A percentile compares a stretch with the other conserved stretches of the same genome.
Evolutionary conservation across 2,888 invertebrate species (phyloP).

Genomic region (Agrypnus murinus): DNA sequence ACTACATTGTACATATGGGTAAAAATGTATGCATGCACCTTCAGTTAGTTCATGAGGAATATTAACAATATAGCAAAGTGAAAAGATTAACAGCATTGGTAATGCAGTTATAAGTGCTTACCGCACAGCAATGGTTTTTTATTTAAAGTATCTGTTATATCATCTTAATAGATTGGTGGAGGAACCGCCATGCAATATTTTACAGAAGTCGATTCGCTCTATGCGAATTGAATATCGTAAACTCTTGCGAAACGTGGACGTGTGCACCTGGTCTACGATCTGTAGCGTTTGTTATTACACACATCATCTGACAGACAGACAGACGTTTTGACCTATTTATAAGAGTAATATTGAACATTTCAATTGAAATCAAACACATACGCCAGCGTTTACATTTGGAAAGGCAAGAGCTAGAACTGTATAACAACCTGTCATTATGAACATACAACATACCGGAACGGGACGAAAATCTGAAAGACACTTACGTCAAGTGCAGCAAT

Average conservation of each 20-base stretch:
- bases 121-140: too few species aligned
- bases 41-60: too few species aligned
- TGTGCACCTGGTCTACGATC: constrained; percentile 6
- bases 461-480: constrained; percentile 13
- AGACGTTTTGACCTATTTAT: constrained; percentile 27
- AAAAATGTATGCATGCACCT: too few species aligned
- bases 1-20: too few species aligned
- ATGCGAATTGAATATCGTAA: constrained; percentile 23
- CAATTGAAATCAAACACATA: not conserved
- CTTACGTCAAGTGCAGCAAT: constrained; percentile 26
- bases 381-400: not conserved
- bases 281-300: constrained; percentile 10
- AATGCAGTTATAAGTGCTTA: too few species aligned
- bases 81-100: too few species aligned
- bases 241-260: constrained; percentile 10
- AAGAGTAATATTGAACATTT: constrained; percentile 6
- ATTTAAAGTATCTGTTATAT: too few species aligned
- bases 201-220: constrained; percentile 2
- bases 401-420: not conserved
- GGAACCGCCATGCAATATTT: not conserved
- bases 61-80: too few species aligned
- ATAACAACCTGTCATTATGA: not conserved
- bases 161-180: too few species aligned
- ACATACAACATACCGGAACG: constrained; percentile 3
- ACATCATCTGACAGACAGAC: not conserved